Percentiles rank a stretch among this genome's conserved stretches.
phyloP scores from a whole-genome alignment of 2,113 vertebrate genomes.

The Anarrhichthys ocellatus region DNA sequence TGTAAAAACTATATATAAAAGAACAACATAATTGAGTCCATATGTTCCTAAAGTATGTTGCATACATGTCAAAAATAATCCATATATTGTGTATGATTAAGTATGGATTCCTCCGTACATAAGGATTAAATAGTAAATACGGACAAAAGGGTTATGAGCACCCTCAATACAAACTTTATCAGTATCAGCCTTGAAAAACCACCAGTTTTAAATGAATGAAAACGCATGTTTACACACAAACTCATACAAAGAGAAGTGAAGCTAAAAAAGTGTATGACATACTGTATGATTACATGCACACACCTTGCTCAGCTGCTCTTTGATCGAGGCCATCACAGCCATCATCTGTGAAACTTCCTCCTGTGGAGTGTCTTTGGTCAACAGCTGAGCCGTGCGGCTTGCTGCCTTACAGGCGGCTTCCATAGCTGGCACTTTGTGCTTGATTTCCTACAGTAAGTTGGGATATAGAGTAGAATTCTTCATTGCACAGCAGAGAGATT shows the following conservation, averaged over 20 bases:
- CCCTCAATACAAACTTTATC: neutral
- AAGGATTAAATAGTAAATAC: neutral
- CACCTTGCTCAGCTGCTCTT: constrained; percentile 93
- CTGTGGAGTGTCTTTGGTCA: constrained; percentile 91
- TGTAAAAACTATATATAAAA: neutral
- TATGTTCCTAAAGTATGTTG: neutral
- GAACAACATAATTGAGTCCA: neutral
- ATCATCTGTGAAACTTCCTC: constrained; percentile 91
- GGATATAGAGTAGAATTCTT: neutral
- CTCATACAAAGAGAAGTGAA: neutral
- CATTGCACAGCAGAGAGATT: neutral
- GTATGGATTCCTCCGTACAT: neutral
- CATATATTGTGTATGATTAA: neutral
- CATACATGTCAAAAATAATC: neutral
- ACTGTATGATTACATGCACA: neutral
- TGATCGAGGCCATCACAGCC: constrained; percentile 85
- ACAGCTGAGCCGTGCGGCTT: constrained; percentile 89
- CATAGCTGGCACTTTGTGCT: constrained; percentile 91
- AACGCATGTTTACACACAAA: neutral
- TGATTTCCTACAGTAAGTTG: constrained; percentile 85
- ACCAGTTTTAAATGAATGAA: neutral
- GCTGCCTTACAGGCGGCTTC: constrained; percentile 92
- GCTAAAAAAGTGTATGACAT: neutral
- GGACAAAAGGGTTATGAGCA: neutral
- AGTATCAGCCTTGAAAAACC: neutral